phyloP scores from a whole-genome alignment of 2,797 vertebrate genomes.

The Leptoclinus maculatus region DNA sequence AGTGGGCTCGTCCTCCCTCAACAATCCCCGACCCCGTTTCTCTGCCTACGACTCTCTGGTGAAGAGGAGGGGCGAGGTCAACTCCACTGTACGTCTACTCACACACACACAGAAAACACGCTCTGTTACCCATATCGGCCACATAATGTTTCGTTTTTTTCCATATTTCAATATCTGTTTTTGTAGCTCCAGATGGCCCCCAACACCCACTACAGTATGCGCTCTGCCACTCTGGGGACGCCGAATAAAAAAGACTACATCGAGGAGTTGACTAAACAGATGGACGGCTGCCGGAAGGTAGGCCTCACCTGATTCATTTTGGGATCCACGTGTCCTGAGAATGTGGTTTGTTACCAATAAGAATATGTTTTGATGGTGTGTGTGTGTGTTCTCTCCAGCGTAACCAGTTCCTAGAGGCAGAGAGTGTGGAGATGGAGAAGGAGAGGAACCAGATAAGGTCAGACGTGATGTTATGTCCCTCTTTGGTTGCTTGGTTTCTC shows the following conservation, averaged over 20 bases:
- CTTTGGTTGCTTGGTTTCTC: neutral
- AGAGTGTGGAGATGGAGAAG: slow-evolving; percentile 85
- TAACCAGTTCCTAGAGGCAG: slow-evolving; percentile 86
- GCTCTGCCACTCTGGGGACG: slow-evolving; percentile 60
- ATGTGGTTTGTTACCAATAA: neutral
- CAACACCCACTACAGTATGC: slow-evolving; percentile 64
- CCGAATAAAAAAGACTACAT: slow-evolving; percentile 82
- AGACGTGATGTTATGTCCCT: neutral
- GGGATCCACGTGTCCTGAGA: neutral
- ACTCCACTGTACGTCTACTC: slow-evolving; percentile 45
- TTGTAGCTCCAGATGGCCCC: slow-evolving; percentile 31
- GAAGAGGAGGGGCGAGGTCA: slow-evolving; percentile 69
- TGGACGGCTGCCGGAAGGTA: slow-evolving; percentile 80
- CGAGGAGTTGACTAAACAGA: slow-evolving; percentile 83
- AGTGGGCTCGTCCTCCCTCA: slow-evolving; percentile 4
- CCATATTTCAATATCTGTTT: neutral
- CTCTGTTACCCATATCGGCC: too few relatives aligned
- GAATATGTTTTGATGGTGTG: neutral
- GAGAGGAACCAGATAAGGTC: slow-evolving; percentile 86
- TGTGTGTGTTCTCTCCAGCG: slow-evolving; percentile 70
- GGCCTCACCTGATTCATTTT: neutral
- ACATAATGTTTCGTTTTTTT: neutral
- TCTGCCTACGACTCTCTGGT: slow-evolving; percentile 77
- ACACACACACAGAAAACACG: neutral
- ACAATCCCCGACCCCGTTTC: slow-evolving; percentile 57